Conservation (phyloP, 1,140 invertebrate genomes). For the Cardiocondyla obscurior region DNA sequence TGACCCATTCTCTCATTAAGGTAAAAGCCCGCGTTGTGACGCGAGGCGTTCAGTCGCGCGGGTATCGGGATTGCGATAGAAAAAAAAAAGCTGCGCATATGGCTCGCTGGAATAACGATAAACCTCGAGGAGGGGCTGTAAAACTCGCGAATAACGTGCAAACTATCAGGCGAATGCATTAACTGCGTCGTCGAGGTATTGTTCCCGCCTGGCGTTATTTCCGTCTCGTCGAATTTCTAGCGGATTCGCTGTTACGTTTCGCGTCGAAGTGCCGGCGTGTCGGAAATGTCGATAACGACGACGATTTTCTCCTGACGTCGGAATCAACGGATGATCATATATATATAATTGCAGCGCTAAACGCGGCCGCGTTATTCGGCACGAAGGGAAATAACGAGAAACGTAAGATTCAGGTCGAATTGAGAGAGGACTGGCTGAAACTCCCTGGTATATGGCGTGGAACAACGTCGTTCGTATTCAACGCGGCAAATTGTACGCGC, state of each 20-base stretch:
- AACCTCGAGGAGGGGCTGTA: constrained; percentile 16
- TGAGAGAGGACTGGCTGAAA: background rate
- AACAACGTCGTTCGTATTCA: constrained; percentile 34
- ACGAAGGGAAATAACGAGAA: background rate
- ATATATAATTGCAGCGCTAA: background rate
- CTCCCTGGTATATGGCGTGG: background rate
- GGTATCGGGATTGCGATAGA: background rate
- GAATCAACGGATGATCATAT: background rate
- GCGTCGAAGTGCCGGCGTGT: background rate
- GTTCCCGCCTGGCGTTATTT: constrained; percentile 19
- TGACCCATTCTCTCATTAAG: constrained; percentile 42
- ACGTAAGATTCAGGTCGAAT: constrained; percentile 31
- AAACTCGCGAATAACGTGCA: constrained; percentile 3
- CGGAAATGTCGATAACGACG: constrained; percentile 6
- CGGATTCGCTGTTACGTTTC: background rate
- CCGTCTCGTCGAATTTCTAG: background rate
- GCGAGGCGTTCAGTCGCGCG: background rate
- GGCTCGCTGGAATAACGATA: constrained; percentile 4
- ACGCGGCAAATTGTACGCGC: constrained; percentile 23
- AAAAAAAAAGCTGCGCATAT: constrained; percentile 1
- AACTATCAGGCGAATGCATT: constrained; percentile 30
- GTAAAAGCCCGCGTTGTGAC: constrained; percentile 32
- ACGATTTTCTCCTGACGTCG: background rate
- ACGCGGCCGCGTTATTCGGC: background rate
- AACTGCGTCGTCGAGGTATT: constrained; percentile 19